Conservation (phyloP, 2,888 invertebrate species). For the Dryomyza anilis region DNA sequence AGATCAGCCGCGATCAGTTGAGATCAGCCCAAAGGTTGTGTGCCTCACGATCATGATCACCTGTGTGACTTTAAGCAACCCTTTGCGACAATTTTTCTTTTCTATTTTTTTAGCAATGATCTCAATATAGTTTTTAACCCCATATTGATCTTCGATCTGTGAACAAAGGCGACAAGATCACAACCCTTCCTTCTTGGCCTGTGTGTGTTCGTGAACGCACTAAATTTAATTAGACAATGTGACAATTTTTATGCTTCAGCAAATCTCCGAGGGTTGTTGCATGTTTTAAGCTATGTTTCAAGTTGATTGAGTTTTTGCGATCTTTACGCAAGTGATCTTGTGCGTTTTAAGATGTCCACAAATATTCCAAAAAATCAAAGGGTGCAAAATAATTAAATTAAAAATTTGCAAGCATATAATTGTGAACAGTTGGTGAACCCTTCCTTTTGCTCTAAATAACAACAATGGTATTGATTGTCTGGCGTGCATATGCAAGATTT, state of each 20-base stretch:
- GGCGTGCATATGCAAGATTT: background rate
- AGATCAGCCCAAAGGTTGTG: background rate
- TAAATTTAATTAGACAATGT: conserved; percentile 45
- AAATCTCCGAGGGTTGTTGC: conserved; percentile 23
- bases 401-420: conserved; percentile 59
- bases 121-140: background rate
- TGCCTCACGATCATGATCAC: background rate
- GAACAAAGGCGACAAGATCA: conserved; percentile 25
- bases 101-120: no score
- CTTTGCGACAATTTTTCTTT: no score
- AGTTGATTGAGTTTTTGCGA: conserved; percentile 25
- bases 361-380: background rate
- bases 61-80: conserved; percentile 19
- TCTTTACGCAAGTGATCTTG: conserved; percentile 5
- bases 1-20: background rate
- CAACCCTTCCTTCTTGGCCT: no score
- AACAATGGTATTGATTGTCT: no score
- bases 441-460: no score
- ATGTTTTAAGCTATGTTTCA: conserved; percentile 7
- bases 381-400: conserved; percentile 11
- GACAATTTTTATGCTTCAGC: conserved; percentile 35
- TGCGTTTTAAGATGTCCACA: background rate
- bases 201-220: conserved; percentile 31
- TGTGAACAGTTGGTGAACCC: conserved; percentile 35
- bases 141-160: conserved; percentile 32